These are phyloP conservation scores for Papilio aristodemus DNA, from an alignment of 1,140 invertebrate species.

Conservation along the genomic window DNA sequence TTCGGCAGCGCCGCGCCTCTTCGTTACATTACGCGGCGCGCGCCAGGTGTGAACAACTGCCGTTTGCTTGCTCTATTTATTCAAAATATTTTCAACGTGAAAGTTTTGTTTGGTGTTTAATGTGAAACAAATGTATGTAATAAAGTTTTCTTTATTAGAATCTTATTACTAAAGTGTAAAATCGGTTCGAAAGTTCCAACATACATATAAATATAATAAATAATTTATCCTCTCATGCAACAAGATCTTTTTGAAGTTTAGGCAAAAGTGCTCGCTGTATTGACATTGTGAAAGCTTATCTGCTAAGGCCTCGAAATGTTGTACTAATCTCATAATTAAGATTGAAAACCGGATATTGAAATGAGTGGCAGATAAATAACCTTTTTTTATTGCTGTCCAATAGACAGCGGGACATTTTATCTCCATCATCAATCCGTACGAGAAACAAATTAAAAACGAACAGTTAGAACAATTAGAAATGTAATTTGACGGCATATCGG, in stretches of 20 bases:
- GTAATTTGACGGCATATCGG: conserved; percentile 16
- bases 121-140: too few relatives aligned
- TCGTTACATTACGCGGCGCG: conserved; percentile 24
- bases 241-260: too few relatives aligned
- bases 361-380: conserved; percentile 13
- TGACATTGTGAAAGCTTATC: not conserved
- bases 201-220: too few relatives aligned
- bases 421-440: conserved; percentile 2
- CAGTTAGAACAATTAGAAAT: conserved; percentile 20
- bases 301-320: not conserved
- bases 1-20: conserved; percentile 11
- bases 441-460: conserved; percentile 9
- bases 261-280: not conserved
- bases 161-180: too few relatives aligned
- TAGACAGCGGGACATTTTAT: not conserved
- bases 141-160: too few relatives aligned
- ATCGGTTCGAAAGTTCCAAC: too few relatives aligned
- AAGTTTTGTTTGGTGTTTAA: too few relatives aligned
- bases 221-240: too few relatives aligned
- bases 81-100: not conserved
- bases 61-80: conserved; percentile 22
- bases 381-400: conserved; percentile 1
- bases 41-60: conserved; percentile 34
- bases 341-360: conserved; percentile 11
- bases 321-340: not conserved